Conservation (phyloP, 2,113 vertebrate genomes). For the Ginglymostoma cirratum region DNA sequence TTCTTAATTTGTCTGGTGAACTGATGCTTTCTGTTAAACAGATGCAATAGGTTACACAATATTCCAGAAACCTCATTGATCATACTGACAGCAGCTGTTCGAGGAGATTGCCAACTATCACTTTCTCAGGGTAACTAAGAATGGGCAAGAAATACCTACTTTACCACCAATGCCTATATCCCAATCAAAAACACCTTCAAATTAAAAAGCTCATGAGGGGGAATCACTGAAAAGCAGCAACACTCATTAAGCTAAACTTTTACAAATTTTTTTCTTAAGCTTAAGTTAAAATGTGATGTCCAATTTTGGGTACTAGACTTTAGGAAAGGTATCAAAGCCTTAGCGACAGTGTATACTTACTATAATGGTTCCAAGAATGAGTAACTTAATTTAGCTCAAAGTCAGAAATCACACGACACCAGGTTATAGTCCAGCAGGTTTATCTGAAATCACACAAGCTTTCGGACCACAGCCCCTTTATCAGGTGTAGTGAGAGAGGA, state of each 20-base stretch:
- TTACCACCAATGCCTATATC: neutral
- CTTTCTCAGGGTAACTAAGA: neutral
- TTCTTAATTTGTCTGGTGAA: neutral
- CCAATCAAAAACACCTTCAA: neutral
- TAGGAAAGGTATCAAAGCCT: neutral
- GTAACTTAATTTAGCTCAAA: neutral
- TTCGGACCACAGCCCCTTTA: too few relatives aligned
- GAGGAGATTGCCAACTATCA: neutral
- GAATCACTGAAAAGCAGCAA: too few relatives aligned
- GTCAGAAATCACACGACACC: too few relatives aligned
- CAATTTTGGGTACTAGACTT: neutral
- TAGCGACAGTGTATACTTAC: neutral
- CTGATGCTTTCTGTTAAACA: neutral
- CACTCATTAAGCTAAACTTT: neutral
- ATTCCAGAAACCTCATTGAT: neutral
- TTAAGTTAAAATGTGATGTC: neutral
- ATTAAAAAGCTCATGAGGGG: neutral
- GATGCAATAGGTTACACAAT: neutral
- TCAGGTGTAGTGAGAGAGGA: too few relatives aligned
- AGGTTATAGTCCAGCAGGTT: too few relatives aligned
- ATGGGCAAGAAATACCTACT: neutral
- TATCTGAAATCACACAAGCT: too few relatives aligned
- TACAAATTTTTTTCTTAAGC: neutral
- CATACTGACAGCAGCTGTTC: neutral
- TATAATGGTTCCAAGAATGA: neutral